Conservation (phyloP, 2,113 vertebrate genomes). For the Dicentrarchus labrax region DNA sequence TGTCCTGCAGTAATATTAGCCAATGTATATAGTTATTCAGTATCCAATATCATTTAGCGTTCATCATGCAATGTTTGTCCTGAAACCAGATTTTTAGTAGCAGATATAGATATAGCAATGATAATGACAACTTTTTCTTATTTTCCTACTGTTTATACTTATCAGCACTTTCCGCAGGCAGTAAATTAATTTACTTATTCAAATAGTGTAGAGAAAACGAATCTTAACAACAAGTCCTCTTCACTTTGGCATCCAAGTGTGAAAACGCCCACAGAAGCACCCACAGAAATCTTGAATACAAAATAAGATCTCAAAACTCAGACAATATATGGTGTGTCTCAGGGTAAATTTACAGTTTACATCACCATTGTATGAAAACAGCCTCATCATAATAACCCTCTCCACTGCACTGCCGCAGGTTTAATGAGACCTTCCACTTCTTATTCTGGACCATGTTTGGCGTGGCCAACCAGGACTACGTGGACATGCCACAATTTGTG, state of each 20-base stretch:
- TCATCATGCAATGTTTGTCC: background rate
- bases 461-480: conserved; percentile 87
- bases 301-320: background rate
- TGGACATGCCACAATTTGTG: conserved; percentile 88
- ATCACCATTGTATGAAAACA: too few relatives aligned
- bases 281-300: background rate
- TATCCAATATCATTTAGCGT: too few relatives aligned
- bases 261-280: background rate
- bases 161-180: background rate
- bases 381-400: background rate
- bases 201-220: background rate
- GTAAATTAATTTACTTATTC: background rate
- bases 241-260: background rate
- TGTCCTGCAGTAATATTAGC: background rate
- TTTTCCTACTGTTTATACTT: background rate
- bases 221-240: background rate
- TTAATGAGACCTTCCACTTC: conserved; percentile 92
- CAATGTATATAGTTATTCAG: background rate
- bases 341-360: background rate
- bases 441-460: conserved; percentile 97
- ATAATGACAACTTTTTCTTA: background rate
- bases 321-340: background rate
- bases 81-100: background rate
- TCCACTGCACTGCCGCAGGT: conserved; percentile 75
- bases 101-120: background rate